Conservation (phyloP, 2,113 vertebrate species). For the Ivindomyrus marchei region DNA sequence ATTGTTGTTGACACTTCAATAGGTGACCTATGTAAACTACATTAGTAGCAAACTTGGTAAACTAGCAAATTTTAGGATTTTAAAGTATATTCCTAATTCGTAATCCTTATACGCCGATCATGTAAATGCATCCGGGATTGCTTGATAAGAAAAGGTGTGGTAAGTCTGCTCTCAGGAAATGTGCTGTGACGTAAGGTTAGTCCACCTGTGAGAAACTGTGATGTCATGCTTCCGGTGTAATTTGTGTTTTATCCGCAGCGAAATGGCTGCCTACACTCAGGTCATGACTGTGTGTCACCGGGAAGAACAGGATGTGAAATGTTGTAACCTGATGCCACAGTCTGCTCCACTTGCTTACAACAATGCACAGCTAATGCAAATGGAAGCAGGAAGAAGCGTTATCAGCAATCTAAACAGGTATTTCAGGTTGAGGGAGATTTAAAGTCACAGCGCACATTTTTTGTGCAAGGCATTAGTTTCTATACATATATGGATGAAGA, state of each 20-base stretch:
- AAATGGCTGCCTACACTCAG: neutral
- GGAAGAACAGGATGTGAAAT: neutral
- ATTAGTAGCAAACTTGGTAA: neutral
- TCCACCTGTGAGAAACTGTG: neutral
- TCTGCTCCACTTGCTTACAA: neutral
- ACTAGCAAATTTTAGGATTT: neutral
- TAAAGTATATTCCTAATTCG: neutral
- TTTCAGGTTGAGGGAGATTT: conserved; percentile 3
- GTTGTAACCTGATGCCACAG: conserved; percentile 10
- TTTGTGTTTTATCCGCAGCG: neutral
- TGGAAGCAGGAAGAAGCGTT: neutral
- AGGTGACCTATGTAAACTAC: neutral
- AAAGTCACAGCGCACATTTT: conserved; percentile 34
- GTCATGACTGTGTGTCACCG: neutral
- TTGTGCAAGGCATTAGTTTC: neutral
- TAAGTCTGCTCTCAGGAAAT: neutral
- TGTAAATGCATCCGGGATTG: neutral
- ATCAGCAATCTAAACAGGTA: conserved; percentile 22
- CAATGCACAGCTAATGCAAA: conserved; percentile 20
- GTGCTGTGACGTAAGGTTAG: neutral
- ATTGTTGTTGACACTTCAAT: neutral
- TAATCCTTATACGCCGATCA: neutral
- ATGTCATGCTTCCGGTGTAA: neutral
- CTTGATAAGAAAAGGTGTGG: neutral
- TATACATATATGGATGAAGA: neutral